These are phyloP conservation scores for Cartodere bifasciata DNA, from an alignment of 2,888 invertebrate species.

Conservation along the genomic window DNA sequence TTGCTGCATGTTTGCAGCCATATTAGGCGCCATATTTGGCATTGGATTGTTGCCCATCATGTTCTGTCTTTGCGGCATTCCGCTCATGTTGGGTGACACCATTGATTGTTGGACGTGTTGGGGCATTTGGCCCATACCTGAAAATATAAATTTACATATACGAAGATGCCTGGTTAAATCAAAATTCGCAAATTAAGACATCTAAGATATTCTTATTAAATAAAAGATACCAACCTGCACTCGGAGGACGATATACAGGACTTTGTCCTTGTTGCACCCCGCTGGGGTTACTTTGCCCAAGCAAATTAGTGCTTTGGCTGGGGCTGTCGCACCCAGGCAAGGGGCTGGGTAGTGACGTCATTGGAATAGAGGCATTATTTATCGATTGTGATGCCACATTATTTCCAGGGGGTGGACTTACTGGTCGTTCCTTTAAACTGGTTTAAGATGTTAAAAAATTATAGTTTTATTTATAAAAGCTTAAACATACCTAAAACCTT, in stretches of 20 bases:
- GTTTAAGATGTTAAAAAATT: too few species aligned
- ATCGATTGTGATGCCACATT: slow-evolving; percentile 29
- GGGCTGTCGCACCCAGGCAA: slow-evolving; percentile 43
- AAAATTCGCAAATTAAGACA: slow-evolving; percentile 1
- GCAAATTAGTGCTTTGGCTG: slow-evolving; percentile 30
- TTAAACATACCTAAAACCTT: slow-evolving; percentile 48
- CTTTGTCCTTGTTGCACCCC: slow-evolving; percentile 27
- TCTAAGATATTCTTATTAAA: neutral
- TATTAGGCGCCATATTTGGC: slow-evolving; percentile 27
- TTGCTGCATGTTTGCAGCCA: slow-evolving; percentile 27
- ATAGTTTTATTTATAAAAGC: slow-evolving; percentile 2
- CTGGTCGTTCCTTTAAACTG: slow-evolving; percentile 53
- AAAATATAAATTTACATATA: slow-evolving; percentile 4
- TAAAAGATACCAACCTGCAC: slow-evolving; percentile 19
- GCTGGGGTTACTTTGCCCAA: slow-evolving; percentile 24
- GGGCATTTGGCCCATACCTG: slow-evolving; percentile 13
- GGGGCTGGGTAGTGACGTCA: slow-evolving; percentile 40
- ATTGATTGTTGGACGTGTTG: slow-evolving; percentile 10
- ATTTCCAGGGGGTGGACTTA: slow-evolving; percentile 43
- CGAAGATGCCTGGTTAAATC: slow-evolving; percentile 1
- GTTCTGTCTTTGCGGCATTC: slow-evolving; percentile 1
- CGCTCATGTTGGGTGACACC: slow-evolving; percentile 15
- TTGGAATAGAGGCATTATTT: slow-evolving; percentile 26
- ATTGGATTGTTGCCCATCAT: slow-evolving; percentile 25
- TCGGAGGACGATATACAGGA: slow-evolving; percentile 33